Conservation (phyloP, 2,888 invertebrate genomes). For the Oligia strigilis region DNA sequence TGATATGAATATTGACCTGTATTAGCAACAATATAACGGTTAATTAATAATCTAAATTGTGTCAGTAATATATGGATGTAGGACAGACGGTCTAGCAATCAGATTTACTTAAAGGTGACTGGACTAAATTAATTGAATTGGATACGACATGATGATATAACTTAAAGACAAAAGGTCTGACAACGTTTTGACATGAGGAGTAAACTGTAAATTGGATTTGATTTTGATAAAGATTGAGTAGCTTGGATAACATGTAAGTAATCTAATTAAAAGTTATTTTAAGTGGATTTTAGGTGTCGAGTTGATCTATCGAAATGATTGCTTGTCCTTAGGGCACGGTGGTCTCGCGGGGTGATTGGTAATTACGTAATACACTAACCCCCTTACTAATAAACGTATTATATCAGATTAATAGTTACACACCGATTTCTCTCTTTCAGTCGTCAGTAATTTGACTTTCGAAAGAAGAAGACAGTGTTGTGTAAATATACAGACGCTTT, state of each 20-base stretch:
- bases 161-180: constrained; percentile 29
- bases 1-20: constrained; percentile 52
- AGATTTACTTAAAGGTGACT: constrained; percentile 30
- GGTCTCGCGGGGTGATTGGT: background rate
- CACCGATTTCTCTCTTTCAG: no score
- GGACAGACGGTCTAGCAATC: constrained; percentile 29
- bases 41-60: constrained; percentile 53
- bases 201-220: constrained; percentile 18
- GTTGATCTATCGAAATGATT: background rate
- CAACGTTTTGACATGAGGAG: constrained; percentile 33
- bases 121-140: constrained; percentile 37
- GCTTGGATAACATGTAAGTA: no score
- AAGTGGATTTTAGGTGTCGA: background rate
- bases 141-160: constrained; percentile 8
- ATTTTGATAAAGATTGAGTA: constrained; percentile 8
- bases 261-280: constrained; percentile 3
- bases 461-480: no score
- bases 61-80: constrained; percentile 49
- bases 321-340: background rate
- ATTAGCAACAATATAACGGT: constrained; percentile 50
- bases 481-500: no score
- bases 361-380: no score
- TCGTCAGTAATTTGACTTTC: no score
- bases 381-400: no score
- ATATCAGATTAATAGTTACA: no score